These are phyloP conservation scores for Gadopsis bispinosus DNA, from an alignment of 2,797 vertebrate genomes.

Conservation along the genomic window DNA sequence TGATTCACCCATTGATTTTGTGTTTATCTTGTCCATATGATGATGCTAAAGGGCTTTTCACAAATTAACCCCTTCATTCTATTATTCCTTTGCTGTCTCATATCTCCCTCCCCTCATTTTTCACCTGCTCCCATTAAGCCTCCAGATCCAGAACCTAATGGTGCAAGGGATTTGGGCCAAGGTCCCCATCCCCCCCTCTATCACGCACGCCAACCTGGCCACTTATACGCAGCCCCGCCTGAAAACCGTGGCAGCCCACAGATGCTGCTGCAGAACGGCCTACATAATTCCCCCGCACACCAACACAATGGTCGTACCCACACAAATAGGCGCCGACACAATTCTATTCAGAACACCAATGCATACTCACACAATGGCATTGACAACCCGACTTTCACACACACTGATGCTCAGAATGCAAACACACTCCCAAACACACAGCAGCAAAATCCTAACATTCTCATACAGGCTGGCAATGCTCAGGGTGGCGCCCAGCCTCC, in stretches of 20 bases:
- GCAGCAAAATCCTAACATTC: conserved; percentile 77
- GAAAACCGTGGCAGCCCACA: conserved; percentile 44
- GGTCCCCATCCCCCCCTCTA: conserved; percentile 67
- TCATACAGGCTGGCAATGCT: conserved; percentile 75
- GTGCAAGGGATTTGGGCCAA: conserved; percentile 54
- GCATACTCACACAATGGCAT: conserved; percentile 70
- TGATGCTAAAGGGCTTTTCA: conserved; percentile 42
- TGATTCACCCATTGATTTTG: conserved; percentile 61
- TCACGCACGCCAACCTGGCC: conserved; percentile 37
- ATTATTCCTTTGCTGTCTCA: conserved; percentile 56
- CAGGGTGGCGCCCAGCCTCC: conserved; percentile 59
- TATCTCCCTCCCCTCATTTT: conserved; percentile 49
- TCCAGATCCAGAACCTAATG: conserved; percentile 62
- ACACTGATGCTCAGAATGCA: conserved; percentile 48
- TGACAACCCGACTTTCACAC: conserved; percentile 71
- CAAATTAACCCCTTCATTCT: conserved; percentile 47
- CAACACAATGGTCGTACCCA: conserved; percentile 57
- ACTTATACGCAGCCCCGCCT: conserved; percentile 29
- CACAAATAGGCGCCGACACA: conserved; percentile 57
- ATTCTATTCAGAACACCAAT: conserved; percentile 62
- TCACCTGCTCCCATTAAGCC: conserved; percentile 68
- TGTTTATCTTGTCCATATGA: conserved; percentile 51
- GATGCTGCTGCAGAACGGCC: conserved; percentile 43
- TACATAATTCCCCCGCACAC: conserved; percentile 39
- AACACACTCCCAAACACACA: conserved; percentile 49